Evolutionary conservation across 1,140 invertebrate genomes (phyloP).

Genomic region (Agrilus planipennis): DNA sequence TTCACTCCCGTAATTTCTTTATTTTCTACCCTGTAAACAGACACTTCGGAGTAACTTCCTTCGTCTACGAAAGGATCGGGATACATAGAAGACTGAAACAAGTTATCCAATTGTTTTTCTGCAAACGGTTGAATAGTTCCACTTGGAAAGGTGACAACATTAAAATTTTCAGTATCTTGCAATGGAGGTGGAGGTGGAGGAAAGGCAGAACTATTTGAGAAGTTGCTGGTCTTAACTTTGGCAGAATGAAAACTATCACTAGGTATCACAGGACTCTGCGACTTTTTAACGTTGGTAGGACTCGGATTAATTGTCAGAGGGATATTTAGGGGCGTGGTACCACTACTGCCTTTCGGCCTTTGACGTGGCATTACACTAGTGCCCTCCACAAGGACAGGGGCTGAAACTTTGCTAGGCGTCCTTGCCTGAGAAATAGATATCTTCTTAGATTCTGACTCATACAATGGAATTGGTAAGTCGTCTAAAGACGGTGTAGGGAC

Average conservation of each 20-base stretch:
- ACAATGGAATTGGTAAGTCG: slow-evolving; percentile 47
- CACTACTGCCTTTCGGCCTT: slow-evolving; percentile 57
- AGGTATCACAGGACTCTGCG: slow-evolving; percentile 26
- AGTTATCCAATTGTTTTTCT: slow-evolving; percentile 25
- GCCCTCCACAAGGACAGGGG: slow-evolving; percentile 45
- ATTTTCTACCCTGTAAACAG: slow-evolving; percentile 10
- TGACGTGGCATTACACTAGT: slow-evolving; percentile 79
- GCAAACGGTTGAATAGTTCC: slow-evolving; percentile 5
- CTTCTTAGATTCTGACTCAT: slow-evolving; percentile 53
- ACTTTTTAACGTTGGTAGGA: slow-evolving; percentile 33
- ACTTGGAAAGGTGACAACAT: background rate
- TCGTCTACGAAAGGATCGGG: slow-evolving; percentile 50
- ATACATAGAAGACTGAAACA: slow-evolving; percentile 41
- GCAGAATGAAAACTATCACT: slow-evolving; percentile 12
- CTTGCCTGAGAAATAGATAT: slow-evolving; percentile 40
- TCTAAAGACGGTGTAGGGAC: slow-evolving; percentile 49
- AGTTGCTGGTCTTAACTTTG: background rate
- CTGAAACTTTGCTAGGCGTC: slow-evolving; percentile 31
- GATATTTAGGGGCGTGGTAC: slow-evolving; percentile 31
- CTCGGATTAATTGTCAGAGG: slow-evolving; percentile 39
- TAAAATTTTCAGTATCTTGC: background rate
- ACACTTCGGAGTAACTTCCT: slow-evolving; percentile 10
- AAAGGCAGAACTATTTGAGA: slow-evolving; percentile 2
- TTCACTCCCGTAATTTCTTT: slow-evolving; percentile 9
- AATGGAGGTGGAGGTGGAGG: background rate